A percentile compares a stretch with the other conserved stretches of the same genome.
Conservation (phyloP, 2,113 vertebrate genomes). For the Spea multiplicata region DNA sequence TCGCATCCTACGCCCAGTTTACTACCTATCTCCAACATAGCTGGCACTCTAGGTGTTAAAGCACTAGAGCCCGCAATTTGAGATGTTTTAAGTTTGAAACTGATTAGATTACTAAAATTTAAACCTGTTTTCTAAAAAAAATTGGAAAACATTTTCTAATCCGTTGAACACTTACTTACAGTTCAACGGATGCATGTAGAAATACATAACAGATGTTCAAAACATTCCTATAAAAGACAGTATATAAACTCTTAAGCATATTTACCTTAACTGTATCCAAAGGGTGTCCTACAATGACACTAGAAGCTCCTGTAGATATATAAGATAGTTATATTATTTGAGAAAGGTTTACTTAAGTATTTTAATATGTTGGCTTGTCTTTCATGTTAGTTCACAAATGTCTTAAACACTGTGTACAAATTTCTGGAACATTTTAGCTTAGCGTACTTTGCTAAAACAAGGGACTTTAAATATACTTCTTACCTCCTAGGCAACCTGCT, state of each 20-base stretch:
- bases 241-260: neutral
- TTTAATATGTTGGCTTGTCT: neutral
- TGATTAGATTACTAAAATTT: no score
- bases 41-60: no score
- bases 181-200: no score
- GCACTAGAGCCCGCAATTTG: no score
- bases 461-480: conserved; percentile 29
- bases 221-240: neutral
- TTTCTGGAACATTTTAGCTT: neutral
- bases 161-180: no score
- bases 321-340: conserved; percentile 11
- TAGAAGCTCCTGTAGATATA: conserved; percentile 63
- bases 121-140: no score
- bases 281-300: conserved; percentile 71
- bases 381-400: no score
- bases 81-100: no score
- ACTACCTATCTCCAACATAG: no score
- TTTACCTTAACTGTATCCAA: conserved; percentile 78
- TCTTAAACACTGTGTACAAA: neutral
- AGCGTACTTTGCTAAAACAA: neutral
- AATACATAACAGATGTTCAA: no score
- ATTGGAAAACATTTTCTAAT: no score
- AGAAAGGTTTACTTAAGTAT: neutral
- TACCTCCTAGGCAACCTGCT: conserved; percentile 72
- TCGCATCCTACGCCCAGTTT: no score